phyloP scores from a whole-genome alignment of 1,140 invertebrate species.

The Cephus cinctus region DNA sequence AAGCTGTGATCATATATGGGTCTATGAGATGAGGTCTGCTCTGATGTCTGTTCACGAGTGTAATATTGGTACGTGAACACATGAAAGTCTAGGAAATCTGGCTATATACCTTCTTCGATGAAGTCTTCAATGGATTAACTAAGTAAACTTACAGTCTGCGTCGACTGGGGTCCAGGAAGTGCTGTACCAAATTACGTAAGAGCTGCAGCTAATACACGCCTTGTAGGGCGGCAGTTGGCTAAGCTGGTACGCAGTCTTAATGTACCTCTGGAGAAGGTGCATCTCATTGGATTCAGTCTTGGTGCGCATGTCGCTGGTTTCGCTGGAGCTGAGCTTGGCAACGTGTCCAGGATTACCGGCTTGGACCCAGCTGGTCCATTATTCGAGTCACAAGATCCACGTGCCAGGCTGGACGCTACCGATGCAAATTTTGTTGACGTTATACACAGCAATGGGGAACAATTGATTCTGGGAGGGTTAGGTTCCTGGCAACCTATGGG shows the following conservation, averaged over 20 bases:
- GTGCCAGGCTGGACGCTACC: conserved; percentile 74
- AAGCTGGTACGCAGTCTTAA: conserved; percentile 63
- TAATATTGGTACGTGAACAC: conserved; percentile 41
- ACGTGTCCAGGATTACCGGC: conserved; percentile 84
- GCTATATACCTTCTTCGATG: no score
- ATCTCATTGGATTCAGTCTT: conserved; percentile 88
- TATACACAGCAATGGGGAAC: conserved; percentile 92
- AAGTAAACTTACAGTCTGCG: conserved; percentile 70
- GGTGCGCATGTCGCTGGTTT: conserved; percentile 94
- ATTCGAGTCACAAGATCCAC: conserved; percentile 82
- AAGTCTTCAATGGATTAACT: background rate
- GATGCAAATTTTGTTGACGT: conserved; percentile 93
- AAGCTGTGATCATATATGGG: conserved; percentile 86
- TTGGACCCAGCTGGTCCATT: conserved; percentile 88
- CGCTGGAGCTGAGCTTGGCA: conserved; percentile 81
- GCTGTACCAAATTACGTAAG: conserved; percentile 89
- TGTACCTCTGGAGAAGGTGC: conserved; percentile 67
- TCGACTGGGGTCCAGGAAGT: conserved; percentile 93
- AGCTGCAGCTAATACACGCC: conserved; percentile 87
- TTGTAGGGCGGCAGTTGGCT: conserved; percentile 88
- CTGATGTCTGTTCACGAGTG: conserved; percentile 72
- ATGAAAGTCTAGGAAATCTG: background rate
- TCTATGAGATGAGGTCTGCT: conserved; percentile 88
- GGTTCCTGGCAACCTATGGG: conserved; percentile 85
- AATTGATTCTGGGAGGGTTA: conserved; percentile 78